Evolutionary conservation across 1,140 invertebrate genomes (phyloP), one percentile per base, ranked within the genome.

Genomic region (Belonocnema kinseyi): DNA sequence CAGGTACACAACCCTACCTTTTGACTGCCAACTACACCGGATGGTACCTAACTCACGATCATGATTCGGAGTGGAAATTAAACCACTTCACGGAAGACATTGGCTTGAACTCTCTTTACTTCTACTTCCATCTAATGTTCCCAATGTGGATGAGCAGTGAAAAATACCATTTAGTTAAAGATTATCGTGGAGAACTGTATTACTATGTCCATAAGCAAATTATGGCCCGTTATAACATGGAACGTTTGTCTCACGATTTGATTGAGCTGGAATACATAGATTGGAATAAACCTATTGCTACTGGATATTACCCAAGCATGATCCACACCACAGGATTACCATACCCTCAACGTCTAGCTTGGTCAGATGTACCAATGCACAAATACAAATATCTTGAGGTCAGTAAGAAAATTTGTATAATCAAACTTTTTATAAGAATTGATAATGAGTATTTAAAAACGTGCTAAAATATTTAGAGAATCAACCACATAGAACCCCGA

Each of bases 1-100:
- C 71, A 13, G 77, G 75, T 21, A 61, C 73, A 0, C 77, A 86
- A 13, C 26, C 82, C 10, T 76, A 85, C 72, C 78, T 87, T 2
- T 90, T 92, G 72, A 77, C 81, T 14, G 86, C 90, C 74, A 94
- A 94, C 82, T 92, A 92, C 73, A 92, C 92, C 19, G 86, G 90
- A 0, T 92, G 92, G 89, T 92, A 92, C 21, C 81, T 90, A 46
- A 77, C 87, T 14, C 92, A 91, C 61, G 82, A 91, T 6, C 88
- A 93, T 33, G 83, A 92, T 74, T 85, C 79, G 14, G 92, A 93
- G 76, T 89, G 92, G 74, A 87, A 92, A 53, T 26, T 96, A 33
- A 90, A 89, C 51, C 96, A 96, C 86, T 96, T 94, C 90, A 93
- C 93, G 0, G 94, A 96, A 81, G 95, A 96, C 87, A 86, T 94